Conservation (phyloP, 2,888 invertebrate species). For the Ochropacha duplaris region DNA sequence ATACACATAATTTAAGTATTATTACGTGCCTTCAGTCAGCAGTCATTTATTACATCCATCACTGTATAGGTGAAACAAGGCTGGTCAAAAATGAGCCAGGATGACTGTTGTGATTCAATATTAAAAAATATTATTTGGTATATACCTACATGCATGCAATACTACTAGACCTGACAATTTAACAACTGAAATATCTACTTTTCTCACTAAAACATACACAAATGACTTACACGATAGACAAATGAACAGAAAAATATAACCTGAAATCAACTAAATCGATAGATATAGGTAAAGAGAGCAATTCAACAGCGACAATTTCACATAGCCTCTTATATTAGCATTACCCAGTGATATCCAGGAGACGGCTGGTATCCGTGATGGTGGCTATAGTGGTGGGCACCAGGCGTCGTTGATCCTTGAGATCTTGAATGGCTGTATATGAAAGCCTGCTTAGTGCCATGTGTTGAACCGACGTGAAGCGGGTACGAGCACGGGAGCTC, state of each 20-base stretch:
- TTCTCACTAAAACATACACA: slow-evolving; percentile 50
- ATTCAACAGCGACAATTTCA: slow-evolving; percentile 60
- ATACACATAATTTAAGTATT: slow-evolving; percentile 26
- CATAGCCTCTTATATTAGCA: slow-evolving; percentile 68
- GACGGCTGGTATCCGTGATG: slow-evolving; percentile 88
- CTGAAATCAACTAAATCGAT: slow-evolving; percentile 29
- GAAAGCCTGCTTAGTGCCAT: slow-evolving; percentile 84
- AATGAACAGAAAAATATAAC: slow-evolving; percentile 51
- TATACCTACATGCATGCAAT: slow-evolving; percentile 72
- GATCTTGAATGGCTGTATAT: slow-evolving; percentile 85
- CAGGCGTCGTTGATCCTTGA: slow-evolving; percentile 85
- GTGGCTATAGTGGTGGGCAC: slow-evolving; percentile 85
- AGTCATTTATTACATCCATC: neutral
- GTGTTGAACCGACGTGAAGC: slow-evolving; percentile 90
- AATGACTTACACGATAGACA: slow-evolving; percentile 48
- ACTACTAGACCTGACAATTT: slow-evolving; percentile 51
- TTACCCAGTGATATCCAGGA: slow-evolving; percentile 90
- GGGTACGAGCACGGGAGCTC: slow-evolving; percentile 96
- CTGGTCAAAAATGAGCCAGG: slow-evolving; percentile 1
- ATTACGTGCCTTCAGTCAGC: slow-evolving; percentile 6
- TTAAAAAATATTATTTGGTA: slow-evolving; percentile 16
- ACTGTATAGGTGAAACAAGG: neutral
- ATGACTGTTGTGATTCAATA: slow-evolving; percentile 17
- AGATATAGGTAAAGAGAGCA: slow-evolving; percentile 55
- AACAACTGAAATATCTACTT: slow-evolving; percentile 30